Evolutionary conservation across 2,797 vertebrate genomes (phyloP).

Genomic region (Tapirus indicus): DNA sequence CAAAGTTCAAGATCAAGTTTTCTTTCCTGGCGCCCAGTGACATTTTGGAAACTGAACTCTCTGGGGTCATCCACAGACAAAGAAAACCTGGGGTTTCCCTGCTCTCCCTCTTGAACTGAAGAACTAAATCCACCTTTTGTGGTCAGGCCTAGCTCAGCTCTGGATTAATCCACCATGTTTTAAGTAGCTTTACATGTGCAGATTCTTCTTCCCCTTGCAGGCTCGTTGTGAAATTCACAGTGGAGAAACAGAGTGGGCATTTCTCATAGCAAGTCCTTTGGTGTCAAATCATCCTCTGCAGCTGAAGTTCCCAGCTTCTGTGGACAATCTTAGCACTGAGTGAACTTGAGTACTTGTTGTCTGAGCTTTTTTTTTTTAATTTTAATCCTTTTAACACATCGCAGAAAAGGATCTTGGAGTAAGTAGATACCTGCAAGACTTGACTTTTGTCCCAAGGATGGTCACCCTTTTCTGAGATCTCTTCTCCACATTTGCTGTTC

Average conservation of each 20-base stretch:
- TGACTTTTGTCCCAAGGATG: background rate
- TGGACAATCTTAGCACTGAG: background rate
- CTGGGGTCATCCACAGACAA: background rate
- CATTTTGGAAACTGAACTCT: slow-evolving; percentile 25
- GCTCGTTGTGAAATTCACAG: background rate
- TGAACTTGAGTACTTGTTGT: slow-evolving; percentile 19
- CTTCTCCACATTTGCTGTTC: background rate
- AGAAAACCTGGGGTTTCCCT: background rate
- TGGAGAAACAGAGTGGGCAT: background rate
- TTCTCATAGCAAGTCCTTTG: background rate
- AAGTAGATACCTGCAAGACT: background rate
- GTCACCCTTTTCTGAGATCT: background rate
- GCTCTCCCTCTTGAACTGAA: background rate
- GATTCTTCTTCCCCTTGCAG: background rate
- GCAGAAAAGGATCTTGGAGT: slow-evolving; percentile 8
- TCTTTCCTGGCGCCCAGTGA: background rate
- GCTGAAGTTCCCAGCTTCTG: background rate
- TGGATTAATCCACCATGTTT: background rate
- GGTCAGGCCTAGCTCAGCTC: background rate
- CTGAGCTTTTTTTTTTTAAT: background rate
- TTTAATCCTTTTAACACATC: slow-evolving; percentile 5
- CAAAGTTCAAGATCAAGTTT: slow-evolving; percentile 12
- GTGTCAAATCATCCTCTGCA: background rate
- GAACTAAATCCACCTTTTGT: background rate
- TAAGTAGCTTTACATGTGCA: background rate